Base-by-base conservation (phyloP, 2,888 invertebrate species). In the Epistrophella euchroma region DNA sequence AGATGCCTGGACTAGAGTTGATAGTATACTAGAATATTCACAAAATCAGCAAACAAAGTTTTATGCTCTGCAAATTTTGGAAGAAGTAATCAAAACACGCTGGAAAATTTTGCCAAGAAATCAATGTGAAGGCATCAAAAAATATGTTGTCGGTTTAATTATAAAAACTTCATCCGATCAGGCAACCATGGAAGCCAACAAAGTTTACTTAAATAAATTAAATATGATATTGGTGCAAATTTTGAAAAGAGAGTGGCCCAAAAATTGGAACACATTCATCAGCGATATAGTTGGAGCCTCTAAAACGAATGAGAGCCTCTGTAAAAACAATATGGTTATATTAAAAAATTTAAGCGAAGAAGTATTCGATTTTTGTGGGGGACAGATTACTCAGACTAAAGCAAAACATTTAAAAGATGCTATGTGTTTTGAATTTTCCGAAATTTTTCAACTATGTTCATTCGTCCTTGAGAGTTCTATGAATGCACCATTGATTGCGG, bases 191-290 rank as follows among this genome's bases (percentile, higher is more conserved):
- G 98, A 99, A 90, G 94, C 95, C 89, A 98, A 98, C 92, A 98
- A 97, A 93, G 97, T 98, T 62, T 99, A 99, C 93, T 94, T 99
- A 89, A 98, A 98, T 92, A 99, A 99, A 93, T 94, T 99, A 64
- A 99, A 99, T 92, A 97, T 99, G 96, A 99, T 99, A 91, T 95
- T 99, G 91, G 99, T 99, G 88, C 99, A 99, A 95, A 99, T 99
- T 88, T 94, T 99, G 91, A 99, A 99, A 93, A 95, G 99, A 90
- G 99, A 99, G 93, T 99, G 99, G 99, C 99, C 99, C 77, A 98
- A 98, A 91, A 99, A 99, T 92, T 99, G 99, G 99, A 98, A 99
- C 90, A 96, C 98, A 35, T 99, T 99, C 93, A 99, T 99, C 90
- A 96, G 97, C 90, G 99, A 99, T 92, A 99, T 99, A 91, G 99